phyloP scores from a whole-genome alignment of 2,888 invertebrate genomes.

The Patella pellucida region DNA sequence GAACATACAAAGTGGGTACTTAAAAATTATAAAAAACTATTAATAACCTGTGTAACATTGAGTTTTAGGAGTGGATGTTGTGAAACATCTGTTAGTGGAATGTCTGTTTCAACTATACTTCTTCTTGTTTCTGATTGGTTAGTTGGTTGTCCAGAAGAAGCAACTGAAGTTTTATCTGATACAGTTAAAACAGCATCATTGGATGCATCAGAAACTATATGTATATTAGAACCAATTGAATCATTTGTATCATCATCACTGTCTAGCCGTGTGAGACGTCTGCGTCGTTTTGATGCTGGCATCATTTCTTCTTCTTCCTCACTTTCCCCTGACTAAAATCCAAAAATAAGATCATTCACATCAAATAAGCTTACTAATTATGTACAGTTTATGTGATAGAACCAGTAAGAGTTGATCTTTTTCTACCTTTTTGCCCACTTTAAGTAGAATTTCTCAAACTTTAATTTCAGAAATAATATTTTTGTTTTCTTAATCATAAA shows the following conservation, averaged over 20 bases:
- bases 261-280: neutral
- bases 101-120: neutral
- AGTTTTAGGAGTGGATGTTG: slow-evolving; percentile 4
- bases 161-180: too few relatives aligned
- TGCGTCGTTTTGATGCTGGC: neutral
- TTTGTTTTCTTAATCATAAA: neutral
- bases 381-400: neutral
- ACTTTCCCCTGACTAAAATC: neutral
- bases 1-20: too few relatives aligned
- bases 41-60: too few relatives aligned
- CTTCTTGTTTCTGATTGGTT: too few relatives aligned
- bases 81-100: neutral
- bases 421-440: too few relatives aligned
- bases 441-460: too few relatives aligned
- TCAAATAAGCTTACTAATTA: neutral
- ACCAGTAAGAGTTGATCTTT: neutral
- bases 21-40: too few relatives aligned
- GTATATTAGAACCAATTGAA: neutral
- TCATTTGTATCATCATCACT: neutral
- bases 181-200: neutral
- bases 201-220: neutral
- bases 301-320: neutral
- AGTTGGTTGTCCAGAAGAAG: too few relatives aligned
- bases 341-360: neutral
- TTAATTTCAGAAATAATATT: neutral